These are phyloP conservation scores for Leucoma salicis DNA, from an alignment of 2,888 invertebrate species.

Conservation along the genomic window DNA sequence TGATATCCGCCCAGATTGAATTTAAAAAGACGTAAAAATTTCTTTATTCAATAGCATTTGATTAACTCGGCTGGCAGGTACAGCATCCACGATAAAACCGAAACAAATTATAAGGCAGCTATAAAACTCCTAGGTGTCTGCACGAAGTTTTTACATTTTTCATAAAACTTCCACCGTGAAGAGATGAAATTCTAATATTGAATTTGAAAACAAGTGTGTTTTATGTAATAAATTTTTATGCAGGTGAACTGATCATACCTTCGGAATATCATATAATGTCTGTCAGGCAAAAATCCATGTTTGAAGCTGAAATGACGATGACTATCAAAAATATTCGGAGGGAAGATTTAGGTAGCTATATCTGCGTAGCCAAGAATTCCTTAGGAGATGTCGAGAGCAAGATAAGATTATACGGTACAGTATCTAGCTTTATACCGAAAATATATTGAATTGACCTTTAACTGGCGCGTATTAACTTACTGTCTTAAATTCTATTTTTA, in stretches of 20 bases:
- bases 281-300: slow-evolving; percentile 87
- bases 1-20: no score
- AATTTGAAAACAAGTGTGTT: slow-evolving; percentile 74
- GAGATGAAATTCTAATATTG: slow-evolving; percentile 79
- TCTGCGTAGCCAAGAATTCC: slow-evolving; percentile 93
- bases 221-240: slow-evolving; percentile 66
- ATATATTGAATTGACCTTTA: slow-evolving; percentile 7
- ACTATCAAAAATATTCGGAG: slow-evolving; percentile 89
- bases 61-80: slow-evolving; percentile 49
- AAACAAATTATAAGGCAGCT: slow-evolving; percentile 78
- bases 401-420: slow-evolving; percentile 92
- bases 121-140: slow-evolving; percentile 78
- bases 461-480: no score
- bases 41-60: slow-evolving; percentile 48
- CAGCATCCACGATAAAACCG: slow-evolving; percentile 66
- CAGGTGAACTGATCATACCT: slow-evolving; percentile 93
- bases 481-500: no score
- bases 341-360: slow-evolving; percentile 91
- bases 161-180: slow-evolving; percentile 72
- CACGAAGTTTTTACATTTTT: slow-evolving; percentile 78
- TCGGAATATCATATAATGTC: slow-evolving; percentile 91
- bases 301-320: slow-evolving; percentile 92
- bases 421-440: slow-evolving; percentile 10
- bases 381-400: slow-evolving; percentile 94
- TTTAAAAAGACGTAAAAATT: slow-evolving; percentile 29